A percentile compares a stretch with the other conserved stretches of the same genome.
phyloP scores from a whole-genome alignment of 2,797 vertebrate genomes.

The Alauda arvensis region DNA sequence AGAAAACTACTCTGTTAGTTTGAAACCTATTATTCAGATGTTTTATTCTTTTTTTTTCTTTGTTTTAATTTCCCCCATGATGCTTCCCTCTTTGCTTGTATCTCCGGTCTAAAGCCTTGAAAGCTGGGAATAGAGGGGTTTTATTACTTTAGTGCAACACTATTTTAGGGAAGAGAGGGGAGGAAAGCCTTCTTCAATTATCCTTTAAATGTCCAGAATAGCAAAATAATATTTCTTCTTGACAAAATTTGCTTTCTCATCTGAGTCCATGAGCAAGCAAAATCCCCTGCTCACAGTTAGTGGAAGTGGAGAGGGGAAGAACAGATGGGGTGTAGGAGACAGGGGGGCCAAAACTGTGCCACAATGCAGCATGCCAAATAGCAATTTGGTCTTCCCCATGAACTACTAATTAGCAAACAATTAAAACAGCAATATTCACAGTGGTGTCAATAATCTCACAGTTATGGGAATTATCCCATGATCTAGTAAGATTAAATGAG shows the following conservation, averaged over 20 bases:
- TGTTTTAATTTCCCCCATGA: fast-evolving
- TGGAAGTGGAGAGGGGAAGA: not conserved
- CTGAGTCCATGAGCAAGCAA: not conserved
- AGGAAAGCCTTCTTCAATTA: not conserved
- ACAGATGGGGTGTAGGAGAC: not conserved
- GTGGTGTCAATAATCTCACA: conserved; percentile 28
- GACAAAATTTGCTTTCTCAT: not conserved
- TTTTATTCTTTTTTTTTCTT: fast-evolving
- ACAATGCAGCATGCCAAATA: not conserved
- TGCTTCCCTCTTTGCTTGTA: not conserved
- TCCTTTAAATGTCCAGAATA: not conserved
- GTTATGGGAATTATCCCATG: conserved; percentile 16
- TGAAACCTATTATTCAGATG: not conserved
- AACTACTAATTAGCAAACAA: conserved; percentile 60
- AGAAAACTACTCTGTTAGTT: not conserved
- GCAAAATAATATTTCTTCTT: not conserved
- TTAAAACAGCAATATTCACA: conserved; percentile 45
- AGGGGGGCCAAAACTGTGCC: not conserved
- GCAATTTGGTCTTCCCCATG: conserved; percentile 30
- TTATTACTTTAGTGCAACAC: not conserved
- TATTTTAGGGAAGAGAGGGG: not conserved
- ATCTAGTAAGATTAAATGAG: conserved; percentile 12
- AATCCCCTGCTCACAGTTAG: not conserved
- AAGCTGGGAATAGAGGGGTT: fast-evolving
- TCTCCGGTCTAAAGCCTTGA: not conserved